These are phyloP conservation scores for Smithornis capensis DNA, from an alignment of 2,113 vertebrate species.

Conservation along the genomic window DNA sequence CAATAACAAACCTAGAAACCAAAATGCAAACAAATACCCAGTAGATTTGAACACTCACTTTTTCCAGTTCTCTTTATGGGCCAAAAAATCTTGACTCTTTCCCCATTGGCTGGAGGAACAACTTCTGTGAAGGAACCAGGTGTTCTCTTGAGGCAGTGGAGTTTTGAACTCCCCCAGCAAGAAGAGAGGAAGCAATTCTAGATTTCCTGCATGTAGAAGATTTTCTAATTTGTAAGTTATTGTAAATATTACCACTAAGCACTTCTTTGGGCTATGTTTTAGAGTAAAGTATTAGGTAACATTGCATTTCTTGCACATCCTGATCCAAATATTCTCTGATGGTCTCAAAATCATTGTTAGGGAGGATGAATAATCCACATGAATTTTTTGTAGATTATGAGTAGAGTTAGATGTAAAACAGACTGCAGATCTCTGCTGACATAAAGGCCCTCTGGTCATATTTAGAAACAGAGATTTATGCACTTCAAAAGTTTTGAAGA, in stretches of 20 bases:
- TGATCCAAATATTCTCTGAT: background rate
- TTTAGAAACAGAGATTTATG: background rate
- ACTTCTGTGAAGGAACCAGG: rapidly evolving
- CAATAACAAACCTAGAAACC: background rate
- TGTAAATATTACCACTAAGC: background rate
- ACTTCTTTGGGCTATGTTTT: background rate
- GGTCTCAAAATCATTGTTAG: background rate
- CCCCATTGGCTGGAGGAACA: background rate
- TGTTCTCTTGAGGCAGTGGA: background rate
- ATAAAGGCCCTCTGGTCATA: background rate
- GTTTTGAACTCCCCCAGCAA: background rate
- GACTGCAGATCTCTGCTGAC: background rate
- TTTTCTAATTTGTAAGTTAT: background rate
- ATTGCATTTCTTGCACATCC: background rate
- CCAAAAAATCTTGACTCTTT: background rate
- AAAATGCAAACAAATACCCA: background rate
- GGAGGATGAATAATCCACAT: background rate
- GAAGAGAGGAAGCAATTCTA: background rate
- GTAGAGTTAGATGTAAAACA: background rate
- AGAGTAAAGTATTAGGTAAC: background rate
- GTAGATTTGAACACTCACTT: background rate
- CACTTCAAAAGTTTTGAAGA: background rate
- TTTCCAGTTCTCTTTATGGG: background rate
- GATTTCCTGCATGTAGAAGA: background rate
- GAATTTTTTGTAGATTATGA: background rate